Conservation (phyloP, 2,888 invertebrate genomes). For the Drosophila falleni region DNA sequence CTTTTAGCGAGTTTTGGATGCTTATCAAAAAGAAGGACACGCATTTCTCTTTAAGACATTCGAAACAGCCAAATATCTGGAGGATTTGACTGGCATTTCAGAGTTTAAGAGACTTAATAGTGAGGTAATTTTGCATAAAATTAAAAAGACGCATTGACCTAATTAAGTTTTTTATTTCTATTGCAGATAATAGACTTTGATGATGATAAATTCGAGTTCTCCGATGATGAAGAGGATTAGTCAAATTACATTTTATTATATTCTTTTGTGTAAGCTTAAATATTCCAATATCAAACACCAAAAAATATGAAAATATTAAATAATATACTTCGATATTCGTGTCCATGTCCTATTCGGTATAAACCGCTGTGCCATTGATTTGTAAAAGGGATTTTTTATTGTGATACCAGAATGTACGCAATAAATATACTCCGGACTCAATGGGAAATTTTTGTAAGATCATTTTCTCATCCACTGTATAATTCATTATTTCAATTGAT, state of each 20-base stretch:
- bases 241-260: background rate
- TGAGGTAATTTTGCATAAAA: slow-evolving; percentile 83
- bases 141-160: background rate
- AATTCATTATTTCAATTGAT: background rate
- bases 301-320: slow-evolving; percentile 18
- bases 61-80: slow-evolving; percentile 92
- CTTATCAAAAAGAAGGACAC: slow-evolving; percentile 87
- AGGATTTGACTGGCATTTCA: slow-evolving; percentile 93
- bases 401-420: slow-evolving; percentile 5
- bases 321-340: no score
- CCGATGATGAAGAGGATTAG: slow-evolving; percentile 71
- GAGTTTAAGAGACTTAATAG: slow-evolving; percentile 88
- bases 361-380: slow-evolving; percentile 1
- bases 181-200: slow-evolving; percentile 84
- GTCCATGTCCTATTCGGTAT: background rate
- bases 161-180: background rate
- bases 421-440: background rate
- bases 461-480: background rate
- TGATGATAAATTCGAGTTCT: slow-evolving; percentile 82
- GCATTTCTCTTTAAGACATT: slow-evolving; percentile 92
- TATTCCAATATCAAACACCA: slow-evolving; percentile 23
- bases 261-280: slow-evolving; percentile 17
- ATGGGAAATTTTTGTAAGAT: background rate
- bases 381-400: background rate
- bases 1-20: slow-evolving; percentile 85